phyloP scores from a whole-genome alignment of 2,113 vertebrate species.

The Cebus imitator region DNA sequence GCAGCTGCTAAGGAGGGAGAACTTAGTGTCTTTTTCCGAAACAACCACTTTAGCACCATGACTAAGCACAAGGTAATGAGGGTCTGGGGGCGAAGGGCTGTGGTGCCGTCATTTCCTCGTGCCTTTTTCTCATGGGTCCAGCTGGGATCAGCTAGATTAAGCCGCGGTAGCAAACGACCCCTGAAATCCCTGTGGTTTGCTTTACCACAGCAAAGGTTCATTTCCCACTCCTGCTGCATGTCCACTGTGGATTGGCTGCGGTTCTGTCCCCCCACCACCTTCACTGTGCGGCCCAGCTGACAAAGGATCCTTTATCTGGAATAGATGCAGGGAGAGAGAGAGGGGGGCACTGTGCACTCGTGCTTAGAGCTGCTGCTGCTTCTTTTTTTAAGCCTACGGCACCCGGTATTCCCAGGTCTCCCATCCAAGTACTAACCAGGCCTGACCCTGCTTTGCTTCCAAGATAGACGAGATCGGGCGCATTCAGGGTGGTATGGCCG shows the following conservation, averaged over 20 bases:
- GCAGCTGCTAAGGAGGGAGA: constrained; percentile 88
- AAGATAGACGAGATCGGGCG: too few relatives aligned
- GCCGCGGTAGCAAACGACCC: background rate
- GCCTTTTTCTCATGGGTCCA: background rate
- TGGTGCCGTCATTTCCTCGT: background rate
- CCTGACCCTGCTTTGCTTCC: too few relatives aligned
- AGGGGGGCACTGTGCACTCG: background rate
- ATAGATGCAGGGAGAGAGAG: background rate
- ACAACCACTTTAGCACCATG: constrained; percentile 98
- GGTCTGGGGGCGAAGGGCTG: background rate
- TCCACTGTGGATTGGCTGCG: background rate
- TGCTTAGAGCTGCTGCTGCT: background rate
- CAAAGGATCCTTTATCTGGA: background rate
- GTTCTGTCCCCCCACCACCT: background rate
- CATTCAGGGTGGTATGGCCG: too few relatives aligned
- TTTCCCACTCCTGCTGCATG: background rate
- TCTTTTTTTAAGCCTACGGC: too few relatives aligned
- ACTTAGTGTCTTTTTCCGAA: constrained; percentile 96
- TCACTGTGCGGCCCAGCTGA: background rate
- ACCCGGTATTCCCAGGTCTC: too few relatives aligned
- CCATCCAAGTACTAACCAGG: too few relatives aligned
- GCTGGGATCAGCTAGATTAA: background rate
- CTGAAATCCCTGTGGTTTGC: background rate
- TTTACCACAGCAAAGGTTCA: background rate
- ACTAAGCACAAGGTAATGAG: constrained; percentile 92